Evolutionary conservation across 1,140 invertebrate genomes (phyloP), one percentile per base, ranked within the genome.

Genomic region (Liolophura sinensis): DNA sequence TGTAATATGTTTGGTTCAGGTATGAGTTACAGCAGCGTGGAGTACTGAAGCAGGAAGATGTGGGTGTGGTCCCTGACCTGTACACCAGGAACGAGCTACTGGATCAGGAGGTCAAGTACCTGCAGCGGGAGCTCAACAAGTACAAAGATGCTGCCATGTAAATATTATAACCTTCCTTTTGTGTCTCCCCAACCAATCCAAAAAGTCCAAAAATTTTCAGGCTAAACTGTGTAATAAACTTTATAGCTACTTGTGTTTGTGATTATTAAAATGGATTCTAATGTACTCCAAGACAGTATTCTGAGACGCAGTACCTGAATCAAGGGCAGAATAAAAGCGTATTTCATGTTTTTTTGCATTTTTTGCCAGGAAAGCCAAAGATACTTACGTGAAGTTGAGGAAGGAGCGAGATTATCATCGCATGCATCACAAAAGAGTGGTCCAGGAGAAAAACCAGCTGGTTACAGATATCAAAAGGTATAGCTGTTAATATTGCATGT

Each of bases 331-430:
- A 40, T 40, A 40, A 40, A 5, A 40, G 31, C 31, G 9, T 40
- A 40, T 9, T 40, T 20, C 12, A 54, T 54, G 22, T 52, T 49
- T 61, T 5, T 24, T n/a, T 7, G 3, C 3, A 5, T 46, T 63
- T 24, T 48, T 46, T 70, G 68, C 18, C 58, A 85, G 82, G 66
- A 84, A 83, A 75, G 81, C 82, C 14, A 84, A 83, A 67, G 84
- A 85, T 60, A 75, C 75, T 0, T 84, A 82, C 74, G 78, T 84
- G 24, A 85, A 84, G 51, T 69, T 85, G 56, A 73, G 82, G 54
- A 85, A 84, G 64, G 82, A 85, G 61, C 69, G 84, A 59, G 84
- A 85, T 62, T 85, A 81, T 65, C 84, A 85, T 64, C 74, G 82
- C 31, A 84, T 85, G 82, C 81, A 85, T 70, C 84, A 85, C 65